These are phyloP conservation scores for Holacanthus passer DNA, from an alignment of 2,113 vertebrate genomes.

Conservation along the genomic window DNA sequence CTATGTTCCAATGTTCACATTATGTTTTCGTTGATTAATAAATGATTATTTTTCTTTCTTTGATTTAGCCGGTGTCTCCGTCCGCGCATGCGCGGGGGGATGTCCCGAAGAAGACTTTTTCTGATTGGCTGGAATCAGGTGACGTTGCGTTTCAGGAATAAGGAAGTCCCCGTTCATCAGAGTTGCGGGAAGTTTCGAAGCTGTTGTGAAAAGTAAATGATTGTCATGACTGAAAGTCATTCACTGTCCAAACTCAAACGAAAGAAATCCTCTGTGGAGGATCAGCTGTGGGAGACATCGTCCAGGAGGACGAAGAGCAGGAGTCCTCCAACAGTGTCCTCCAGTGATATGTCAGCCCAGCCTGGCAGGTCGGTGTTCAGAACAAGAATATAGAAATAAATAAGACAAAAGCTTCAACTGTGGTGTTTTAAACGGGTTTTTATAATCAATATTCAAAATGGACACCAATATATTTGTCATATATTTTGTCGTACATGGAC, in stretches of 20 bases:
- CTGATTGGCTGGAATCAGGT: conserved; percentile 41
- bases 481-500: too few species aligned
- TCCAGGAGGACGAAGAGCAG: neutral
- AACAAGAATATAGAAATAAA: too few species aligned
- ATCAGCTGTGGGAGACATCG: neutral
- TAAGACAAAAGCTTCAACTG: too few species aligned
- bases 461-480: too few species aligned
- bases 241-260: conserved; percentile 72
- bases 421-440: too few species aligned
- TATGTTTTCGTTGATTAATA: too few species aligned
- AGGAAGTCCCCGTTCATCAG: conserved; percentile 35
- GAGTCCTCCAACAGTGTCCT: rapidly evolving
- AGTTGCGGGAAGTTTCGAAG: conserved; percentile 20
- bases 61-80: too few species aligned
- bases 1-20: too few species aligned
- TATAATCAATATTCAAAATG: too few species aligned
- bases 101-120: neutral
- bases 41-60: too few species aligned
- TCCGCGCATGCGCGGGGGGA: neutral
- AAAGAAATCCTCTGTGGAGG: conserved; percentile 61
- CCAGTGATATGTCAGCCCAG: neutral
- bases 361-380: conserved; percentile 13
- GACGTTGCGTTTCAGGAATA: conserved; percentile 10
- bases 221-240: conserved; percentile 56
- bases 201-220: neutral